phyloP scores from a whole-genome alignment of 2,113 vertebrate genomes.

The Saimiri boliviensis region DNA sequence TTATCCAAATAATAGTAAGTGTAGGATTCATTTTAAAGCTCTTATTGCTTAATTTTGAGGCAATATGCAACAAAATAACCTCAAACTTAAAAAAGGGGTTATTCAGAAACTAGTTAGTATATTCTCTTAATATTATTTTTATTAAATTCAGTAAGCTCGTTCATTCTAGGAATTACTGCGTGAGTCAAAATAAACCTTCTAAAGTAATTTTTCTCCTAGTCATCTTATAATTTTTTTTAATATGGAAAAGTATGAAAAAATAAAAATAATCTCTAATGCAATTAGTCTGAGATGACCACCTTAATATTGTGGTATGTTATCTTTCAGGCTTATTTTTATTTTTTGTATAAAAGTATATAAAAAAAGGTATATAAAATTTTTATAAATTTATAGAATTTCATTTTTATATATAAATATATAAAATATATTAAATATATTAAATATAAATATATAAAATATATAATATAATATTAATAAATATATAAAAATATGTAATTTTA shows the following conservation, averaged over 20 bases:
- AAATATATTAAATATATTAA: too few relatives aligned
- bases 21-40: not conserved
- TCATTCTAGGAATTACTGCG: not conserved
- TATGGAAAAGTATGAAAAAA: constrained; percentile 13
- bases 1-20: not conserved
- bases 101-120: not conserved
- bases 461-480: too few relatives aligned
- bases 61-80: not conserved
- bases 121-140: constrained; percentile 22
- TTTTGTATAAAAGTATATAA: constrained; percentile 18
- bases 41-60: not conserved
- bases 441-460: too few relatives aligned
- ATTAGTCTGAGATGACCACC: not conserved
- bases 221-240: not conserved
- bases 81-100: not conserved
- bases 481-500: too few relatives aligned
- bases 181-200: constrained; percentile 17
- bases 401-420: too few relatives aligned
- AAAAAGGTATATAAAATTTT: too few relatives aligned
- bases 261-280: constrained; percentile 35
- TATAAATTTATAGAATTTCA: too few relatives aligned
- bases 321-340: constrained; percentile 23
- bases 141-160: not conserved
- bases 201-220: not conserved
- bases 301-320: constrained; percentile 37